phyloP scores from a whole-genome alignment of 2,888 invertebrate genomes.

The Phalera bucephala region DNA sequence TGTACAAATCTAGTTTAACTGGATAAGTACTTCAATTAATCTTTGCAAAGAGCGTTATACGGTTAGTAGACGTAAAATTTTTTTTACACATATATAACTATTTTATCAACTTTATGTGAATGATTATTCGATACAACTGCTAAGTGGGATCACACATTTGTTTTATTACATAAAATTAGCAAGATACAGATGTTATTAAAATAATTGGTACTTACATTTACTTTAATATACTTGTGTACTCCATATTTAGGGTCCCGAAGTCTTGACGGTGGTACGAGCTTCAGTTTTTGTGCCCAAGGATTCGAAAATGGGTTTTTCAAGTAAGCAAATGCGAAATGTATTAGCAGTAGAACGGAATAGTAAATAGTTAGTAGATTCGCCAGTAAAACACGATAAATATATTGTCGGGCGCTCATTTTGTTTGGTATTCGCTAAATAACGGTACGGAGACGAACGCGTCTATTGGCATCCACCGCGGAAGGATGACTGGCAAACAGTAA shows the following conservation, averaged over 20 bases:
- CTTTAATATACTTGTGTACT: constrained; percentile 77
- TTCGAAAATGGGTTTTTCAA: constrained; percentile 54
- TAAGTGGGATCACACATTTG: too few species aligned
- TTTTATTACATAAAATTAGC: too few species aligned
- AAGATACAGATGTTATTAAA: too few species aligned
- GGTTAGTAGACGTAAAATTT: too few species aligned
- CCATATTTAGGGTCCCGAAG: constrained; percentile 77
- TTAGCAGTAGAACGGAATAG: constrained; percentile 38
- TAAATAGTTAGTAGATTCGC: constrained; percentile 47
- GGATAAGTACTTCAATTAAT: too few species aligned
- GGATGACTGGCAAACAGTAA: constrained; percentile 12
- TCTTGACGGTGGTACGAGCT: constrained; percentile 70
- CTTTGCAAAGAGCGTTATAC: too few species aligned
- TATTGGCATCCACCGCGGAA: constrained; percentile 3
- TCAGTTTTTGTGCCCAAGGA: constrained; percentile 59
- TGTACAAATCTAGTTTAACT: too few species aligned
- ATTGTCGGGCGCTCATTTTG: constrained; percentile 38
- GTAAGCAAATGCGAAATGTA: constrained; percentile 46
- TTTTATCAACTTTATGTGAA: too few species aligned
- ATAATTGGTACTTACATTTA: constrained; percentile 82
- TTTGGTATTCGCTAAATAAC: constrained; percentile 1
- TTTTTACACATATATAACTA: too few species aligned
- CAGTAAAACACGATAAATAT: constrained; percentile 41
- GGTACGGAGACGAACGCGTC: constrained; percentile 9
- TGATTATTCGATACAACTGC: too few species aligned